Base-by-base conservation (phyloP, 1,140 invertebrate genomes). In the Drosophila leontia region DNA sequence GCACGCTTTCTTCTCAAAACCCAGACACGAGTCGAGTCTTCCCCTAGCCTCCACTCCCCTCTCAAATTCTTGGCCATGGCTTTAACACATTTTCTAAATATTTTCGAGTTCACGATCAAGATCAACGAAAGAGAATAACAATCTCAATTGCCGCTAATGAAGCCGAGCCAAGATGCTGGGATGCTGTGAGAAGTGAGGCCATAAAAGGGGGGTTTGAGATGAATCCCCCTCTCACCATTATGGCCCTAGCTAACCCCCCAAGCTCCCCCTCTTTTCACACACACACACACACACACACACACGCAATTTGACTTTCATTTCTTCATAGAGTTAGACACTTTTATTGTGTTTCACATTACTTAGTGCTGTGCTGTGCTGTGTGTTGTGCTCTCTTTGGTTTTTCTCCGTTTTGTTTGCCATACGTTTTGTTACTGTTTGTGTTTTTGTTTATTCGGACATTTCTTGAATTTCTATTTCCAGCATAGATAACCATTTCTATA, bases 221-320 rank as follows among this genome's bases (percentile, higher is more conserved):
- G 50, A 48, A 13, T 47, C 13, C 34, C 56, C 41, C 11, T 39
- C 19, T 26, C 5, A 13, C 12, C 34, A 55, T 50, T 60, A 45
- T 50, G 19, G 19, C 7, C 19, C 12, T 32, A 6, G 26, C 26
- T 29, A 29, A 29, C 13, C n/a, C 29, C 29, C 29, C 23, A 26
- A 12, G 6, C 3, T 13, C 39, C 47, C 45, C 32, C 37, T 7
- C 23, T 23, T 23, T 23, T 32, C 17, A 17, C 41, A 57, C 12
- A 17, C 32, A 39, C 34, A 37, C 17, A 32, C 45, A 23, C 29
- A 57, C 53, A n/a, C 39, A 47, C 44, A 58, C 68, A 58, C 67
- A n/a, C n/a, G n/a, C n/a, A 86, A 67, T 87, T 87, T 83, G 80
- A 87, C 83, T 87, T 87, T 87, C 84, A 88, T 87, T 87, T 87